Evolutionary conservation across 2,797 vertebrate genomes (phyloP), one percentile per base, ranked within the genome.

Genomic region (Molossus alvarezi): DNA sequence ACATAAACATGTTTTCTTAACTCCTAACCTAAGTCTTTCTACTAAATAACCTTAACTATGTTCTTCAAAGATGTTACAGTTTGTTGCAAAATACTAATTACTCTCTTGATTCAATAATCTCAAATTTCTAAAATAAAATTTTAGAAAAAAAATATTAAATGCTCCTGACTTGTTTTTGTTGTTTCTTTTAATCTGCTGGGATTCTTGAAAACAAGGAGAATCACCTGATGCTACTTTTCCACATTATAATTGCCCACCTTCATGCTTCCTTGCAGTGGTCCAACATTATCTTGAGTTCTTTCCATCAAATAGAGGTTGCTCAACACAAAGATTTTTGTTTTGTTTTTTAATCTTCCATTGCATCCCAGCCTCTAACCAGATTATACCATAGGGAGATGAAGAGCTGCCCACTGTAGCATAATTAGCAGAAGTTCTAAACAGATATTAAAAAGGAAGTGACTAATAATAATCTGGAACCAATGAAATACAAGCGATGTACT

Each of bases 371-470:
- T 14, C 27, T 51, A 23, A 81, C 5, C 33, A 93, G 41, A 73
- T 69, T 82, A 84, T 0, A 77, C 2, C 41, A 77, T 4, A 71
- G n/a, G 25, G 15, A 93, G 10, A 64, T 81, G 33, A 89, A 94
- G 12, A 90, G 60, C 14, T 93, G 25, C 33, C 67, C 25, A 81
- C 0, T 77, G 29, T 11, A 91, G 67, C 0, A 96, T 48, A 94
- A 86, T 75, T 76, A 90, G 81, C 9, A 88, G 88, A 65, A 88
- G 75, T 95, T 94, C 58, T 91, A 82, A 96, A 73, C 27, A 84
- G 45, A 76, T 51, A 18, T 97, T 97, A 97, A 97, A 97, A 98
- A 98, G 97, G 98, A 98, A 98, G 97, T 98, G 97, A 98, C 97
- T 97, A 98, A 97, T 97, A 98, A 98, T 96, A 97, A 84, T 98